These are phyloP conservation scores for Dioctria linearis DNA, from an alignment of 2,888 invertebrate species.

Conservation along the genomic window DNA sequence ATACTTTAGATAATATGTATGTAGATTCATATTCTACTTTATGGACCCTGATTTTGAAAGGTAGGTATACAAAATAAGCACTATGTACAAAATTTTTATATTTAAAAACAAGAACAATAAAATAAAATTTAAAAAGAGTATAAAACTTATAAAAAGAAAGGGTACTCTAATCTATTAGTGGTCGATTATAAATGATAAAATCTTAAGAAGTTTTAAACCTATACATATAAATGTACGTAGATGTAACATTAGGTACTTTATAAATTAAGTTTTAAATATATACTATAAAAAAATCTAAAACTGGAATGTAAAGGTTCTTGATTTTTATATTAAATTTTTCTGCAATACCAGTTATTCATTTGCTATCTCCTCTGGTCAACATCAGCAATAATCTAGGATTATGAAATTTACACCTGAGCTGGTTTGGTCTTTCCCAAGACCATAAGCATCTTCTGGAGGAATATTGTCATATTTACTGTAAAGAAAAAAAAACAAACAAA, in stretches of 20 bases:
- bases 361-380: neutral
- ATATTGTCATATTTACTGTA: conserved; percentile 76
- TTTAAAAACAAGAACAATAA: neutral
- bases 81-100: conserved; percentile 16
- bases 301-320: conserved; percentile 32
- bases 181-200: neutral
- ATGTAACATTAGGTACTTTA: neutral
- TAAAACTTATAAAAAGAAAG: neutral
- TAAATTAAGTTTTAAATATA: conserved; percentile 23
- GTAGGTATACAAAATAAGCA: neutral
- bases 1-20: no score
- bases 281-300: conserved; percentile 32
- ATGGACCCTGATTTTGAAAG: neutral
- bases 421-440: conserved; percentile 83
- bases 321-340: conserved; percentile 29
- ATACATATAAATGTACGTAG: neutral
- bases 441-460: conserved; percentile 81
- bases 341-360: conserved; percentile 16
- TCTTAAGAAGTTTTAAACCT: neutral
- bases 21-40: no score
- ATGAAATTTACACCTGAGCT: conserved; percentile 76
- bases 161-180: neutral
- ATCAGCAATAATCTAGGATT: conserved; percentile 27
- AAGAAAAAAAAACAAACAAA: conserved; percentile 59
- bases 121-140: neutral